Evolutionary conservation across 2,888 invertebrate species (phyloP), one percentile per base, ranked within the genome.

Genomic region (Graphium colonna): DNA sequence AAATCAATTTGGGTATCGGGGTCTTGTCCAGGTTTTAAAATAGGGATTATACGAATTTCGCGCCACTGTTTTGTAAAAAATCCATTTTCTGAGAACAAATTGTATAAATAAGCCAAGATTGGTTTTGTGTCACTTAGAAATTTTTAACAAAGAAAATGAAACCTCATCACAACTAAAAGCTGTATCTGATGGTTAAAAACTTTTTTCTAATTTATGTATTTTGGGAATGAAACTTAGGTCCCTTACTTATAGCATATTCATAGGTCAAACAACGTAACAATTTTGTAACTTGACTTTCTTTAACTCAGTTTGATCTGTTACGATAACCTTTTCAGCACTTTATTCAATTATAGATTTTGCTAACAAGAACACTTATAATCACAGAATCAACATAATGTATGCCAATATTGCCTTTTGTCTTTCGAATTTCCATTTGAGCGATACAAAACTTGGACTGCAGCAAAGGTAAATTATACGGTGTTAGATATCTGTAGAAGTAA

Each of bases 401-500:
- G 56, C 60, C 60, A 62, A 12, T 54, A 40, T 28, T 57, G 53
- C 18, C 41, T 36, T 38, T 55, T 57, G 1, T 54, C 3, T 15
- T 16, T n/a, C 60, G 38, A 12, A 61, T 60, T 10, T 49, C n/a
- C 44, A n/a, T n/a, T n/a, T n/a, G n/a, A n/a, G n/a, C n/a, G n/a
- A n/a, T n/a, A n/a, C n/a, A n/a, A n/a, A n/a, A n/a, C n/a, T n/a
- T n/a, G n/a, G n/a, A n/a, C n/a, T n/a, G n/a, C n/a, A n/a, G n/a
- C n/a, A n/a, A n/a, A 2, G 36, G 17, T 1, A 58, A 18, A 53
- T 66, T 65, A 1, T 28, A 2, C 0, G 65, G 64, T 3, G 59
- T 57, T 0, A 66, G 64, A 36, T 62, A 62, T 5, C 53, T 33
- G 47, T 67, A 53, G 40, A 69, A 65, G 10, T 31, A 31, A 0